Evolutionary conservation across 2,888 invertebrate species (phyloP).

Genomic region (Leucophenga maculata): DNA sequence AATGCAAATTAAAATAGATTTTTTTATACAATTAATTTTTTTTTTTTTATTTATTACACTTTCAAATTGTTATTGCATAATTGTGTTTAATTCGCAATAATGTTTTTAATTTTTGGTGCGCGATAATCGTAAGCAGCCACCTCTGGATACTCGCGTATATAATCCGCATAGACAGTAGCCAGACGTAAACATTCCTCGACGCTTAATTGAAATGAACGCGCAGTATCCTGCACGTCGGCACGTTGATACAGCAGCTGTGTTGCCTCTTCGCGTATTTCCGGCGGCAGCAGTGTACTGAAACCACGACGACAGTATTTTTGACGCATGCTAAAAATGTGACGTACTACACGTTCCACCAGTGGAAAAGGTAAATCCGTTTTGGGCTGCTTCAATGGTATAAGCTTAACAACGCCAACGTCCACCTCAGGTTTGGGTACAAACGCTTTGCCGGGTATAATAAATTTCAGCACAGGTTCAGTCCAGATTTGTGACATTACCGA

Average conservation of each 20-base stretch:
- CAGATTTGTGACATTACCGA: constrained; percentile 97
- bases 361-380: constrained; percentile 84
- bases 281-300: constrained; percentile 83
- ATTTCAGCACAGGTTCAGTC: constrained; percentile 86
- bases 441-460: constrained; percentile 89
- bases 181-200: constrained; percentile 85
- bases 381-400: constrained; percentile 86
- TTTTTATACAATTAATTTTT: neutral
- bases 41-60: neutral
- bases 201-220: constrained; percentile 82
- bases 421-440: constrained; percentile 97
- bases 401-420: constrained; percentile 94
- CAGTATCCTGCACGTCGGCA: constrained; percentile 81
- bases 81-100: neutral
- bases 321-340: constrained; percentile 89
- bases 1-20: too few relatives aligned
- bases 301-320: constrained; percentile 86
- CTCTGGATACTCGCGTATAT: constrained; percentile 80
- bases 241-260: constrained; percentile 79
- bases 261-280: constrained; percentile 78
- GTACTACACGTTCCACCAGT: constrained; percentile 89
- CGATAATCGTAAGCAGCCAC: constrained; percentile 81
- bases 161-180: constrained; percentile 83
- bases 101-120: constrained; percentile 69
- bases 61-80: constrained; percentile 26